Evolutionary conservation across 2,888 invertebrate genomes (phyloP).

Genomic region (Tipula unca): DNA sequence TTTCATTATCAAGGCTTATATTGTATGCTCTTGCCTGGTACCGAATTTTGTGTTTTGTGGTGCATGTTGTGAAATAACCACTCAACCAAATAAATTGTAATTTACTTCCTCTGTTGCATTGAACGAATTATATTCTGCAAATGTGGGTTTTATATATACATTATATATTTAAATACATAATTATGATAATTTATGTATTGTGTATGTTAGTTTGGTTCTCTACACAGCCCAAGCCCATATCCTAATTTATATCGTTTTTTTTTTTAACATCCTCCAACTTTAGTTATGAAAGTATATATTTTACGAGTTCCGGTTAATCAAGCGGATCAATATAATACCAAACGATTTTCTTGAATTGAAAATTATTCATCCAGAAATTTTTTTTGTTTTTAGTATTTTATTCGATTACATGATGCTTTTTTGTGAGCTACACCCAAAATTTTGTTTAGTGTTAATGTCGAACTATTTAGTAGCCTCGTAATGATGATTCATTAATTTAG

Average conservation of each 20-base stretch:
- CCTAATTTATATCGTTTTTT: background rate
- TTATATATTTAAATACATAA: background rate
- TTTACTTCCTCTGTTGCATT: background rate
- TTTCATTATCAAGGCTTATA: background rate
- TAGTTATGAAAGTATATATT: background rate
- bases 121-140: background rate
- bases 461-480: background rate
- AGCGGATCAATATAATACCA: background rate
- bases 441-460: background rate
- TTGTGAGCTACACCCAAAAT: background rate
- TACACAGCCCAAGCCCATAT: background rate
- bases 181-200: background rate
- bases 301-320: background rate
- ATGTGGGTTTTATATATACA: background rate
- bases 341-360: background rate
- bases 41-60: background rate
- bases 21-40: background rate
- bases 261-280: background rate
- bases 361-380: background rate
- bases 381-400: background rate
- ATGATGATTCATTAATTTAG: background rate
- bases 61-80: background rate
- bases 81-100: background rate
- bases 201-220: background rate
- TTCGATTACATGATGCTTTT: too few relatives aligned